These are phyloP conservation scores for Ypsolopha sequella DNA, from an alignment of 2,888 invertebrate species.

Conservation along the genomic window DNA sequence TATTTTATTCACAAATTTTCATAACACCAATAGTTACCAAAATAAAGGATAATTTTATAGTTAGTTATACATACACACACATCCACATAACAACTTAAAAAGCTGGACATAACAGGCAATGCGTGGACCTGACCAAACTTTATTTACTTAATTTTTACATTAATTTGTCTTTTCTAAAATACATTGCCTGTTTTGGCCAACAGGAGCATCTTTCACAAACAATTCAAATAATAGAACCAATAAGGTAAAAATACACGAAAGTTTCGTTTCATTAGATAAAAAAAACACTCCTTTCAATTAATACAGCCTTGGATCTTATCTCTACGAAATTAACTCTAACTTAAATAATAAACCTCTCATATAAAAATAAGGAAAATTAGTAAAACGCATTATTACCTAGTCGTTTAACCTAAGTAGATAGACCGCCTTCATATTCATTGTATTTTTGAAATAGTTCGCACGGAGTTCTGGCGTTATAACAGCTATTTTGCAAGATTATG, in stretches of 20 bases:
- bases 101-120: constrained; percentile 40
- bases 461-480: no score
- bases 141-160: constrained; percentile 17
- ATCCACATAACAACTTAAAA: constrained; percentile 55
- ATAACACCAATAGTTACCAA: constrained; percentile 69
- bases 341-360: constrained; percentile 64
- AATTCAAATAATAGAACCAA: constrained; percentile 20
- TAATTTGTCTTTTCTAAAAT: constrained; percentile 16
- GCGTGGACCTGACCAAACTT: constrained; percentile 8
- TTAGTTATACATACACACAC: constrained; percentile 65
- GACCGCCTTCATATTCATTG: constrained; percentile 54
- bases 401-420: constrained; percentile 57
- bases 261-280: constrained; percentile 34
- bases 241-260: constrained; percentile 22
- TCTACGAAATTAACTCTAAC: constrained; percentile 56
- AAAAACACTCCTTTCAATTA: constrained; percentile 52
- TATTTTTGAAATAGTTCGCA: constrained; percentile 9
- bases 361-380: constrained; percentile 54
- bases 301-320: constrained; percentile 68
- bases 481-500: no score
- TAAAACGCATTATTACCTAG: constrained; percentile 42
- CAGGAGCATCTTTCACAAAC: constrained; percentile 52
- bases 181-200: constrained; percentile 38
- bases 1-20: constrained; percentile 67
- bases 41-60: constrained; percentile 55